Evolutionary conservation across 1,140 invertebrate species (phyloP).

Genomic region (Antheraea mylitta): DNA sequence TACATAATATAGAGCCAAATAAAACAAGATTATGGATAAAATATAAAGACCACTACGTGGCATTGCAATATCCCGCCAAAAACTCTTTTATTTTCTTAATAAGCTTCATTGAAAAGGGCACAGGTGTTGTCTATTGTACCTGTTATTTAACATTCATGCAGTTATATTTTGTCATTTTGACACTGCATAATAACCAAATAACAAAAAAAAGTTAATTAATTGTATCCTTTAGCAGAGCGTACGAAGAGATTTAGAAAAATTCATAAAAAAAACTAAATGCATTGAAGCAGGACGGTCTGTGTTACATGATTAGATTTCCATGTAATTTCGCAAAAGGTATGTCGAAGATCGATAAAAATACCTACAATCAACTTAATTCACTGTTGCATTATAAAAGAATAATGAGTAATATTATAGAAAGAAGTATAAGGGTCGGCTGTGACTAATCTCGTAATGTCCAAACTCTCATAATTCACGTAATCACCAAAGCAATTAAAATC

Average conservation of each 20-base stretch:
- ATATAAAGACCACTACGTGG: too few species aligned
- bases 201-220: too few species aligned
- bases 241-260: background rate
- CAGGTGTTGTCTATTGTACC: too few species aligned
- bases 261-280: background rate
- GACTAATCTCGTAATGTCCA: slow-evolving; percentile 25
- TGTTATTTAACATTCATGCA: too few species aligned
- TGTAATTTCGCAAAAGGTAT: background rate
- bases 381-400: background rate
- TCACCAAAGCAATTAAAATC: slow-evolving; percentile 36
- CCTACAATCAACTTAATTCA: background rate
- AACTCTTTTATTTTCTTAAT: too few species aligned
- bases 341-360: background rate
- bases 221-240: too few species aligned
- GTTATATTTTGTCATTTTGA: too few species aligned
- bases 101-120: too few species aligned
- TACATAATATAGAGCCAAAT: too few species aligned
- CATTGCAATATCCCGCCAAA: too few species aligned
- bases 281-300: background rate
- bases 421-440: slow-evolving; percentile 15
- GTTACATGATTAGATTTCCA: background rate
- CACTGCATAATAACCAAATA: too few species aligned
- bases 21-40: too few species aligned
- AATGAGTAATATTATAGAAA: background rate
- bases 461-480: slow-evolving; percentile 33